These are phyloP conservation scores for Euura saliciscinereae DNA, from an alignment of 1,140 invertebrate genomes.

Conservation along the genomic window DNA sequence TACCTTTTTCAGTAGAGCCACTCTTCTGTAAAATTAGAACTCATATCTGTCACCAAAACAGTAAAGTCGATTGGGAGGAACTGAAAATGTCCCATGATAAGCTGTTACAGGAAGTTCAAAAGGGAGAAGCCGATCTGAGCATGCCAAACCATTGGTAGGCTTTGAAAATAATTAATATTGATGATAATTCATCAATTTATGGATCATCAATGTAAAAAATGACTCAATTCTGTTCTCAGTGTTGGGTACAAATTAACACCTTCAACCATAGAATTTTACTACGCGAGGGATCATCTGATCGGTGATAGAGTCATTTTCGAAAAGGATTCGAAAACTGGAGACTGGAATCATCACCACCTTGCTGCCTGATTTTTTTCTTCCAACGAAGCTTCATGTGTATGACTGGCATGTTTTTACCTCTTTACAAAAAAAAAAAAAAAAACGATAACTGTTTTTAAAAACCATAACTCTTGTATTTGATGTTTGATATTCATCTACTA, in stretches of 20 bases:
- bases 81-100: conserved; percentile 51
- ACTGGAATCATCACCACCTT: conserved; percentile 36
- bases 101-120: conserved; percentile 37
- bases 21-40: conserved; percentile 57
- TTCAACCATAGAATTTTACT: conserved; percentile 52
- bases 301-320: conserved; percentile 45
- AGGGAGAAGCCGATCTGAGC: conserved; percentile 33
- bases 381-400: no score
- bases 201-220: not conserved
- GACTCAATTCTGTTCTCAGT: conserved; percentile 38
- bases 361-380: conserved; percentile 31
- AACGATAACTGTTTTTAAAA: no score
- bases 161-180: no score
- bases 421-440: no score
- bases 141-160: conserved; percentile 60
- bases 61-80: conserved; percentile 51
- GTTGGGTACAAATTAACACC: conserved; percentile 49
- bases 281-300: conserved; percentile 39
- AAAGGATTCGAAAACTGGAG: conserved; percentile 17
- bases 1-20: conserved; percentile 32
- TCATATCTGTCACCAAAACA: conserved; percentile 54
- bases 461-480: no score
- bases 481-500: no score
- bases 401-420: no score
- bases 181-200: not conserved